These are phyloP conservation scores for Drosophila prolongata DNA, from an alignment of 2,888 invertebrate genomes.

Conservation along the genomic window DNA sequence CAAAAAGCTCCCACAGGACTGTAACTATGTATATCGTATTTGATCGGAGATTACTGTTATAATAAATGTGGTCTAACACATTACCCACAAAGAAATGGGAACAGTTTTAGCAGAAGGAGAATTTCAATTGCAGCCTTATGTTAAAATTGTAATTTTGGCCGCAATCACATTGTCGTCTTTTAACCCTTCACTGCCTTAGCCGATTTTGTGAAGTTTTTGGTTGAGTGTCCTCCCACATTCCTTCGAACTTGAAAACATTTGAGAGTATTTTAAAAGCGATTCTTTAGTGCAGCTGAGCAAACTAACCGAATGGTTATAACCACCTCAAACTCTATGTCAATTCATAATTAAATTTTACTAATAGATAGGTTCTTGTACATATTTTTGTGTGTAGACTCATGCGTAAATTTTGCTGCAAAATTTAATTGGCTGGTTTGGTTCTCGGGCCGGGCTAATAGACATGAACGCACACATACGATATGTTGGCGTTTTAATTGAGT, in stretches of 20 bases:
- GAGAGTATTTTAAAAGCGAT: constrained; percentile 5
- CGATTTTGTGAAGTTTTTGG: constrained; percentile 47
- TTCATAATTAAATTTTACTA: constrained; percentile 38
- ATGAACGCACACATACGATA: background rate
- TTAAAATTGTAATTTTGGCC: constrained; percentile 13
- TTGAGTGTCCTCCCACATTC: constrained; percentile 14
- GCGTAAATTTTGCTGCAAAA: constrained; percentile 56
- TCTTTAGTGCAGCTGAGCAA: constrained; percentile 4
- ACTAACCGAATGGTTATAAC: background rate
- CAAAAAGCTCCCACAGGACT: too few species aligned
- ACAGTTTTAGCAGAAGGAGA: background rate
- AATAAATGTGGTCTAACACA: too few species aligned
- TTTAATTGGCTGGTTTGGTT: constrained; percentile 55
- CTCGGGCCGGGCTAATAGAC: constrained; percentile 16
- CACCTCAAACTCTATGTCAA: background rate
- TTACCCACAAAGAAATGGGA: too few species aligned
- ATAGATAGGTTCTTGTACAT: constrained; percentile 47
- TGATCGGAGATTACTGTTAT: too few species aligned
- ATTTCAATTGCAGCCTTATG: constrained; percentile 12
- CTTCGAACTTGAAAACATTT: constrained; percentile 5
- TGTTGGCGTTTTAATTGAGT: constrained; percentile 63
- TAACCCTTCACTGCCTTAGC: constrained; percentile 18
- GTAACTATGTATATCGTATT: too few species aligned
- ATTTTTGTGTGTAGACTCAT: constrained; percentile 36
- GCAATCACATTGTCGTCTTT: constrained; percentile 6